phyloP scores from a whole-genome alignment of 2,113 vertebrate species.

The Bettongia penicillata region DNA sequence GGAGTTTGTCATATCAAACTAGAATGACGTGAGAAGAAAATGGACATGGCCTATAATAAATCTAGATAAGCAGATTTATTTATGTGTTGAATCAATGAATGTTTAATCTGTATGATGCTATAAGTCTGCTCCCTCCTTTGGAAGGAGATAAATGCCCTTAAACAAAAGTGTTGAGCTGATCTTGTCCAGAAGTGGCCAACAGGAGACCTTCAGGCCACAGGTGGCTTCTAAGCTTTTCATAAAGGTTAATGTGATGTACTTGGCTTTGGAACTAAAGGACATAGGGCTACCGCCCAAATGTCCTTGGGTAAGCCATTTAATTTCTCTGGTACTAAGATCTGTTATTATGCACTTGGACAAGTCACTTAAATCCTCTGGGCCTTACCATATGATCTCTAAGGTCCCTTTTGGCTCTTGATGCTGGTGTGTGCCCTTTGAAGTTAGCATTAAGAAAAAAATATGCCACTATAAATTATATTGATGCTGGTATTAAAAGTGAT shows the following conservation, averaged over 20 bases:
- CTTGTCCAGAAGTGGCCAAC: not conserved
- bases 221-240: not conserved
- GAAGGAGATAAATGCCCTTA: constrained; percentile 35
- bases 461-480: not conserved
- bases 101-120: not conserved
- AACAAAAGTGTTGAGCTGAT: not conserved
- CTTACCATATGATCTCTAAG: not conserved
- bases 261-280: not conserved
- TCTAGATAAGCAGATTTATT: constrained; percentile 43
- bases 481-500: not conserved
- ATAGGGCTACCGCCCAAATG: not conserved
- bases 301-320: not conserved
- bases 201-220: rapidly evolving
- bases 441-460: not conserved
- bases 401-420: not conserved
- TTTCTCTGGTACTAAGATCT: not conserved
- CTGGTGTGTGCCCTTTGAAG: not conserved
- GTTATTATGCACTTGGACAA: not conserved
- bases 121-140: not conserved
- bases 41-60: constrained; percentile 51
- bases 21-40: constrained; percentile 60
- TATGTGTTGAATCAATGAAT: constrained; percentile 42
- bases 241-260: not conserved
- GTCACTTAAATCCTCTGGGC: not conserved
- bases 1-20: constrained; percentile 47